phyloP scores from a whole-genome alignment of 2,888 invertebrate genomes.

The Trichopria drosophilae region DNA sequence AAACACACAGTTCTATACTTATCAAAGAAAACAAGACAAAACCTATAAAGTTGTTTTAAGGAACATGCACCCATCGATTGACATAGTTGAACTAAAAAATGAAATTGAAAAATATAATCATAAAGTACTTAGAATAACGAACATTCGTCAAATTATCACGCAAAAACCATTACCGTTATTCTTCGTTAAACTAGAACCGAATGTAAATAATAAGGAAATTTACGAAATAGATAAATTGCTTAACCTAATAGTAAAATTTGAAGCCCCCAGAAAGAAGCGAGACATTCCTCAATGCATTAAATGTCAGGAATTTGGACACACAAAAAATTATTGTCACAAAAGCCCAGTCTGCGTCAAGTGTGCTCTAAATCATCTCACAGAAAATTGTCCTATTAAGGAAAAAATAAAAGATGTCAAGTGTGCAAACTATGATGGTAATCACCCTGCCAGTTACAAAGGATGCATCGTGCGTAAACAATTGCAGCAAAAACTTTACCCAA shows the following conservation, averaged over 20 bases:
- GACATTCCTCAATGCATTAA: background rate
- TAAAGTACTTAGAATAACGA: no score
- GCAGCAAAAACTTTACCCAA: no score
- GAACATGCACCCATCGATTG: background rate
- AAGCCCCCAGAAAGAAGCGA: background rate
- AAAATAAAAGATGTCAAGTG: no score
- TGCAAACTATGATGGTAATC: conserved; percentile 20
- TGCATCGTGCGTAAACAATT: no score
- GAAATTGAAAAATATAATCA: conserved; percentile 2
- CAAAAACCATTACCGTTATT: background rate
- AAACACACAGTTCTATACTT: no score
- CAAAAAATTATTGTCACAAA: no score
- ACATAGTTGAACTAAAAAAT: background rate
- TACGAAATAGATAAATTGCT: conserved; percentile 3
- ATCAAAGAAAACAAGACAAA: no score
- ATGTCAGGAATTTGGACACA: no score
- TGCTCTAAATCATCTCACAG: conserved; percentile 23
- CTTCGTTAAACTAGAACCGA: background rate
- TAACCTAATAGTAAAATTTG: conserved; percentile 3
- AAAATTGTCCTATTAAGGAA: no score
- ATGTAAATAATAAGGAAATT: background rate
- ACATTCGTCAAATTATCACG: background rate
- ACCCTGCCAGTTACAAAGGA: no score
- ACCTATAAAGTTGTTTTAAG: conserved; percentile 4
- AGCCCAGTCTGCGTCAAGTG: conserved; percentile 17